phyloP scores from a whole-genome alignment of 2,113 vertebrate species.

The Calyptomena viridis region DNA sequence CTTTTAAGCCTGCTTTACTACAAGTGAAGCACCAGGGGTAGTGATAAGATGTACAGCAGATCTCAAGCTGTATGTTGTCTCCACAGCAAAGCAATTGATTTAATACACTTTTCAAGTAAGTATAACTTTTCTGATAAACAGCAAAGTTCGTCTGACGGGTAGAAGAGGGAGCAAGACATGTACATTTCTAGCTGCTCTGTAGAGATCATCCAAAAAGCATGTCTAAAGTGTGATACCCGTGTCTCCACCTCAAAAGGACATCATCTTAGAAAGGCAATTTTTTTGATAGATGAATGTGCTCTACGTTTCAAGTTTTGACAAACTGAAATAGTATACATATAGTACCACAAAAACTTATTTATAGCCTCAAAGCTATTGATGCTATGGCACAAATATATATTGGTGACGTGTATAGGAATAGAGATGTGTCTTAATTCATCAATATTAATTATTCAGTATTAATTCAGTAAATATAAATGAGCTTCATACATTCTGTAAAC shows the following conservation, averaged over 20 bases:
- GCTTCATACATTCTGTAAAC: conserved; percentile 52
- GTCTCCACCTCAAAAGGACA: neutral
- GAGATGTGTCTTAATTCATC: neutral
- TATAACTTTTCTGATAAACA: neutral
- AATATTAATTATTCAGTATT: neutral
- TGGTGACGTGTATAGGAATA: neutral
- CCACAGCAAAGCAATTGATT: neutral
- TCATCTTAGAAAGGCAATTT: neutral
- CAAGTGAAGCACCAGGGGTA: neutral
- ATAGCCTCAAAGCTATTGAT: neutral
- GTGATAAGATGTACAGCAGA: neutral
- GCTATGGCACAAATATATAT: neutral
- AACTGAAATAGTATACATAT: neutral
- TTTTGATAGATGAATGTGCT: neutral
- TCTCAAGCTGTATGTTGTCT: neutral
- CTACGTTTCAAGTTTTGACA: neutral
- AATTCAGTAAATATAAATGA: conserved; percentile 54
- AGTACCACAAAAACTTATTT: neutral
- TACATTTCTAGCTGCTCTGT: accelerated
- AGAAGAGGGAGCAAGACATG: accelerated
- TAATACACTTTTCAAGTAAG: neutral
- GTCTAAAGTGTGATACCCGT: neutral
- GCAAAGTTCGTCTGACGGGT: neutral
- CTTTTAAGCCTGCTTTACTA: neutral
- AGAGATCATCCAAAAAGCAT: neutral